Percentiles rank a stretch among this genome's conserved stretches.
phyloP scores from a whole-genome alignment of 1,140 invertebrate species.

The Battus philenor region DNA sequence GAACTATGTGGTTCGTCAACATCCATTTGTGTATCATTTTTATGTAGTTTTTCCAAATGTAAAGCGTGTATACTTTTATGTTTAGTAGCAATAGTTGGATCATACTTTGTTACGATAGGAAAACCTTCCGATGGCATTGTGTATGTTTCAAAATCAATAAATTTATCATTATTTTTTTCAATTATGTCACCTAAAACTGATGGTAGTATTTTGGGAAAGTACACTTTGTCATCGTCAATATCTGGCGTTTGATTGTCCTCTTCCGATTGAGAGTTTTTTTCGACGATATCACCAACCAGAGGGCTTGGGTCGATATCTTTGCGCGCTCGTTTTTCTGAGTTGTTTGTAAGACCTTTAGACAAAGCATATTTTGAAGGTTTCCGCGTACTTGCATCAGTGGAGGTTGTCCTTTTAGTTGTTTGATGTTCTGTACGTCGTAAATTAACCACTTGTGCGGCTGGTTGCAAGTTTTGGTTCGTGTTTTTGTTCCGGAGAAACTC shows the following conservation, averaged over 20 bases:
- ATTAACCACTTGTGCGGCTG: conserved; percentile 78
- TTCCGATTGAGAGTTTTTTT: conserved; percentile 38
- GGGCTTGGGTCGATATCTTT: conserved; percentile 24
- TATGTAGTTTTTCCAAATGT: conserved; percentile 23
- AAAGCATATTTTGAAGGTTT: conserved; percentile 67
- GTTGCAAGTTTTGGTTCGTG: conserved; percentile 67
- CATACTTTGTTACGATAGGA: conserved; percentile 39
- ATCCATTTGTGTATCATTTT: conserved; percentile 46
- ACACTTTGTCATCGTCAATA: conserved; percentile 65
- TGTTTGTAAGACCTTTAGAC: conserved; percentile 46
- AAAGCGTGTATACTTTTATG: conserved; percentile 43
- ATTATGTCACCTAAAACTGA: conserved; percentile 78
- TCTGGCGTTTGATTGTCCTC: conserved; percentile 34
- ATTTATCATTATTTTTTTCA: conserved; percentile 72
- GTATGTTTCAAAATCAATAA: conserved; percentile 28
- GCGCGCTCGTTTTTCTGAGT: conserved; percentile 33
- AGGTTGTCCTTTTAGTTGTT: conserved; percentile 32
- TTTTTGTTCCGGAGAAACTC: conserved; percentile 78
- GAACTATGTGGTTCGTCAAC: conserved; percentile 36
- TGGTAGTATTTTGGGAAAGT: conserved; percentile 66
- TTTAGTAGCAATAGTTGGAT: conserved; percentile 23
- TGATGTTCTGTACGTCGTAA: conserved; percentile 52
- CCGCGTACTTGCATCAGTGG: conserved; percentile 20
- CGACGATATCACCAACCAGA: conserved; percentile 44
- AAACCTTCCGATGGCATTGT: conserved; percentile 47